A percentile compares a stretch with the other conserved stretches of the same genome.
Conservation (phyloP, 1,140 invertebrate genomes). For the Danaus melanippus region DNA sequence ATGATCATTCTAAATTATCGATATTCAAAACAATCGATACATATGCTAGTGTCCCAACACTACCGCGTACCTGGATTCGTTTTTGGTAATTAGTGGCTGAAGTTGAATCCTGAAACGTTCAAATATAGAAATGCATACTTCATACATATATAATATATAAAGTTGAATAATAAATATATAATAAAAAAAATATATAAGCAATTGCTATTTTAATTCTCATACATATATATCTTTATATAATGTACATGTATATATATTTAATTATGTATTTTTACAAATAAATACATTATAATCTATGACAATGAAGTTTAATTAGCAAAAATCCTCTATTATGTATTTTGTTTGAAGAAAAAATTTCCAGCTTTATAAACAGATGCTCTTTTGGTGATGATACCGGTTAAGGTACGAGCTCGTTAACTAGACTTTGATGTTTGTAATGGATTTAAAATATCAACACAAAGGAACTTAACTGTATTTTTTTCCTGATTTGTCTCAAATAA, state of each 20-base stretch:
- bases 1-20: constrained; percentile 4
- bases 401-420: background rate
- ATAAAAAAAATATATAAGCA: too few relatives aligned
- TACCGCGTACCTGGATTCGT: constrained; percentile 14
- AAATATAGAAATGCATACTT: constrained; percentile 8
- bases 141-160: background rate
- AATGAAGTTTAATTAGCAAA: too few relatives aligned
- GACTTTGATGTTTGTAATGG: too few relatives aligned
- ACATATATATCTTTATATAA: too few relatives aligned
- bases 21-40: background rate
- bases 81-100: constrained; percentile 15
- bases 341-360: background rate
- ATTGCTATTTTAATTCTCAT: too few relatives aligned
- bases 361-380: background rate
- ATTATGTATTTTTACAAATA: too few relatives aligned
- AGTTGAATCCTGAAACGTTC: constrained; percentile 4
- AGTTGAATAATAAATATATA: too few relatives aligned
- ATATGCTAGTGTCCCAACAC: constrained; percentile 5
- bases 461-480: background rate
- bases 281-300: too few relatives aligned
- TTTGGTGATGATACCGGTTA: background rate
- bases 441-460: too few relatives aligned
- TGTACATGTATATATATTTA: too few relatives aligned
- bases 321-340: too few relatives aligned
- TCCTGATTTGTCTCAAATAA: background rate